Evolutionary conservation across 2,888 invertebrate species (phyloP).

Genomic region (Pemphredon lugubris): DNA sequence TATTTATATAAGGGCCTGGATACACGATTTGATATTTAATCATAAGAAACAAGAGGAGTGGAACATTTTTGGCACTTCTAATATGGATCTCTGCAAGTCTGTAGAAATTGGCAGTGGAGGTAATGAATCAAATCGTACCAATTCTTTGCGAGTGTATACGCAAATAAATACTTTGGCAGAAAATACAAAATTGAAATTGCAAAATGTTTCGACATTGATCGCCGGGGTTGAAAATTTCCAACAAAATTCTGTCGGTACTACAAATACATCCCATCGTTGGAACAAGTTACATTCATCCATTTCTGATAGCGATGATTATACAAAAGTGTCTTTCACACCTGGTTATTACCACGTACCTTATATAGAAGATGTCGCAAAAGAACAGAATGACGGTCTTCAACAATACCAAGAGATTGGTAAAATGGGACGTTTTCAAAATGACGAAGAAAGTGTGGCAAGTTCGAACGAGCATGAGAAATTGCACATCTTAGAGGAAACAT

Average conservation of each 20-base stretch:
- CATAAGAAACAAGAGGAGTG: slow-evolving; percentile 8
- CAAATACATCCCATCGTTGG: not conserved
- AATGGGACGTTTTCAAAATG: slow-evolving; percentile 5
- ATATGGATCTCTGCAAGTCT: not conserved
- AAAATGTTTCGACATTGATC: slow-evolving; percentile 8
- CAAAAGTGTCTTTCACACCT: slow-evolving; percentile 2
- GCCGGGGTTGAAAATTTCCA: not conserved
- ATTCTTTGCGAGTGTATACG: too few species aligned
- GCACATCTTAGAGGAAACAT: slow-evolving; percentile 8
- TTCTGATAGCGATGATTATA: too few species aligned
- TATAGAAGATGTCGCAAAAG: too few species aligned
- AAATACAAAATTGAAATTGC: not conserved
- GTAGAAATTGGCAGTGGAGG: too few species aligned
- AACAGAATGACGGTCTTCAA: slow-evolving; percentile 42
- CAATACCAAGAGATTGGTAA: slow-evolving; percentile 62
- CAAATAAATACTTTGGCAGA: slow-evolving; percentile 6
- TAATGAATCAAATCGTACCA: too few species aligned
- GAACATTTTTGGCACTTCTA: not conserved
- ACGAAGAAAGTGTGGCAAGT: not conserved
- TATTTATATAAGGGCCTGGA: slow-evolving; percentile 56
- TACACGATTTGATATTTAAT: slow-evolving; percentile 58
- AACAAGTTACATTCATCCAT: too few species aligned
- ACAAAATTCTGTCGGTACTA: not conserved
- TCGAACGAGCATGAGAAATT: not conserved
- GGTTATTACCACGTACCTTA: slow-evolving; percentile 5